These are phyloP conservation scores for Embidobia sp. DNA, from an alignment of 2,888 invertebrate species.

Conservation along the genomic window DNA sequence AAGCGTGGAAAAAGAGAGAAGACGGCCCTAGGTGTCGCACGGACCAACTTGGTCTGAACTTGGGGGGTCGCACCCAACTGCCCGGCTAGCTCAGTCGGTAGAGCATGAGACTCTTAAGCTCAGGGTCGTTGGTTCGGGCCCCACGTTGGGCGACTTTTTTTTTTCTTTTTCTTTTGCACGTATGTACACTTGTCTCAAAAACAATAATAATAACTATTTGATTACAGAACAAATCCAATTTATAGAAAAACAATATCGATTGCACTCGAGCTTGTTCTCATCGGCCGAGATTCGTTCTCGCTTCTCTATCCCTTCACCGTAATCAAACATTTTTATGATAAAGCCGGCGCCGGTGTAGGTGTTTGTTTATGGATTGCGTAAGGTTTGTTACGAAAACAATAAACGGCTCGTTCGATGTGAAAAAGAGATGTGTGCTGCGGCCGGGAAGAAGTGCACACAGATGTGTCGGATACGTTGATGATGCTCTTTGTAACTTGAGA, in stretches of 20 bases:
- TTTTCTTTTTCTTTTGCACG: no score
- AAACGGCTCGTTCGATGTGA: slow-evolving; percentile 33
- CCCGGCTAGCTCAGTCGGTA: slow-evolving; percentile 78
- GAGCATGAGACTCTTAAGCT: slow-evolving; percentile 79
- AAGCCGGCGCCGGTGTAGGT: not conserved
- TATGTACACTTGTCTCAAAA: no score
- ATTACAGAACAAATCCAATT: not conserved
- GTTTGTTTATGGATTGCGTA: slow-evolving; percentile 47
- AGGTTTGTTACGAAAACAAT: slow-evolving; percentile 49
- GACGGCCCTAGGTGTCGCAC: no score
- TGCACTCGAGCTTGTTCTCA: not conserved
- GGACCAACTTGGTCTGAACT: not conserved
- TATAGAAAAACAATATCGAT: not conserved
- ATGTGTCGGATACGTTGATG: slow-evolving; percentile 57
- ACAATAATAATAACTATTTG: not conserved
- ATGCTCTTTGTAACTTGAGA: slow-evolving; percentile 59
- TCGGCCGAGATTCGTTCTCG: slow-evolving; percentile 9
- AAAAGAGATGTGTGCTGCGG: slow-evolving; percentile 29
- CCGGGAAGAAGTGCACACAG: slow-evolving; percentile 24
- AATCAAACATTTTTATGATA: slow-evolving; percentile 28
- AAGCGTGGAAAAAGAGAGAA: no score
- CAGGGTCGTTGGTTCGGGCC: slow-evolving; percentile 67
- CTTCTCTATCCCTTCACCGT: slow-evolving; percentile 16
- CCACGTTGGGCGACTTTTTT: slow-evolving; percentile 26
- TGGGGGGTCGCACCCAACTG: slow-evolving; percentile 22